Base-by-base conservation (phyloP, 2,113 vertebrate genomes). In the Ammodytes dubius region DNA sequence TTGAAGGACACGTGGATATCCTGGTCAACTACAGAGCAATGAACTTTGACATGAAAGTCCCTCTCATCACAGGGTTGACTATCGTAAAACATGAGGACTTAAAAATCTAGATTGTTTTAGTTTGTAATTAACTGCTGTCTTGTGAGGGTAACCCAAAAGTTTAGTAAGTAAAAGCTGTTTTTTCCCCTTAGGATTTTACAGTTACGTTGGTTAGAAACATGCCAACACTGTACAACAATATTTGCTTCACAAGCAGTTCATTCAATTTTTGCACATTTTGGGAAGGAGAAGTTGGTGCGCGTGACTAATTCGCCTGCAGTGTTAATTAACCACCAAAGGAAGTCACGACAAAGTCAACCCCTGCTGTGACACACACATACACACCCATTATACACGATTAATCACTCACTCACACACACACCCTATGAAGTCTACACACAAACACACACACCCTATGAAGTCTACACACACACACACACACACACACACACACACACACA, bases 301-400 rank as follows among this genome's bases (percentile, higher is more conserved):
- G 81, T 42, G 59, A 61, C 35, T 66, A 37, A 76, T 17, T 3
- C 50, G 17, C 70, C 49, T 45, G 45, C 0, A 0, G 40, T 57
- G 63, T 35, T 87, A 87, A 87, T 88, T 87, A 87, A 61, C 70
- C 77, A 17, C 53, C 7, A 3, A 35, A 77, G 39, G 53, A 81
- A 85, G 74, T 74, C 78, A 70, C 17, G 17, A 27, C 46, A 40
- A 4, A 67, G 74, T 85, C 69, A 83, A 61, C 70, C 4, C 17
- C 77, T 39, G 57, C 66, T 79, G 75, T 27, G 57, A 63, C 45
- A 42, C 65, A 60, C 59, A 66, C 61, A 60, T 19, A 77, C 8
- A 71, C 43, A 57, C 27, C 13, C 66, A 65, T 63, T 57, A 54
- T n/a, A 67, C 49, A 46, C 54, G 27, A 27, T 27, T 27, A 27